phyloP scores from a whole-genome alignment of 2,888 invertebrate species.

The Stenolophus ochropezus region DNA sequence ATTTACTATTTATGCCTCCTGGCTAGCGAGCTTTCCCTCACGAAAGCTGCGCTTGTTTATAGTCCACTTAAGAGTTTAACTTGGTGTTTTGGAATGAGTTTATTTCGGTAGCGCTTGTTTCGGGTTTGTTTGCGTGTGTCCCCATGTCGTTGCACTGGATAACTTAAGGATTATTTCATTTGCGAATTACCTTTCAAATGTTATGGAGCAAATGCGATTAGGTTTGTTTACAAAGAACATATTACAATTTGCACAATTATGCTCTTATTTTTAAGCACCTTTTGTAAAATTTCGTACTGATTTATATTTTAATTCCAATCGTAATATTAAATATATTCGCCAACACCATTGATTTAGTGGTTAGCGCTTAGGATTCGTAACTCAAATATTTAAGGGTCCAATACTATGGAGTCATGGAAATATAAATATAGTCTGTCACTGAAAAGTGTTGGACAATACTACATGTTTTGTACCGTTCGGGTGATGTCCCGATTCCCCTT shows the following conservation, averaged over 20 bases:
- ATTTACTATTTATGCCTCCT: background rate
- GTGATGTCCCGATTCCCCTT: too few species aligned
- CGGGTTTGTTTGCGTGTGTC: constrained; percentile 40
- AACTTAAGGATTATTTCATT: constrained; percentile 31
- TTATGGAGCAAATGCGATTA: constrained; percentile 15
- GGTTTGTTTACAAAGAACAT: background rate
- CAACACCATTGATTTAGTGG: background rate
- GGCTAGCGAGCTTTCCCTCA: background rate
- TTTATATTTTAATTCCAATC: background rate
- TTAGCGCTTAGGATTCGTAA: too few species aligned
- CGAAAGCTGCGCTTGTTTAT: constrained; percentile 49
- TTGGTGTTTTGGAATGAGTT: constrained; percentile 53
- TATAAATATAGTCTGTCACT: too few species aligned
- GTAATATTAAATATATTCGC: background rate
- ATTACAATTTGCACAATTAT: background rate
- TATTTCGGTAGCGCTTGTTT: constrained; percentile 49
- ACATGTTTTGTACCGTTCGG: too few species aligned
- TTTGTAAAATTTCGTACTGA: background rate
- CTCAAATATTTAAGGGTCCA: too few species aligned
- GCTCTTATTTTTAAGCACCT: background rate
- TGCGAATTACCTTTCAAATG: constrained; percentile 26
- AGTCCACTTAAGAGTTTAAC: constrained; percentile 58
- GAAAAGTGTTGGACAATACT: too few species aligned
- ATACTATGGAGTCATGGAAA: too few species aligned
- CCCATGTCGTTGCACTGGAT: constrained; percentile 1